phyloP scores from a whole-genome alignment of 2,113 vertebrate genomes.

The Emydocephalus ijimae region DNA sequence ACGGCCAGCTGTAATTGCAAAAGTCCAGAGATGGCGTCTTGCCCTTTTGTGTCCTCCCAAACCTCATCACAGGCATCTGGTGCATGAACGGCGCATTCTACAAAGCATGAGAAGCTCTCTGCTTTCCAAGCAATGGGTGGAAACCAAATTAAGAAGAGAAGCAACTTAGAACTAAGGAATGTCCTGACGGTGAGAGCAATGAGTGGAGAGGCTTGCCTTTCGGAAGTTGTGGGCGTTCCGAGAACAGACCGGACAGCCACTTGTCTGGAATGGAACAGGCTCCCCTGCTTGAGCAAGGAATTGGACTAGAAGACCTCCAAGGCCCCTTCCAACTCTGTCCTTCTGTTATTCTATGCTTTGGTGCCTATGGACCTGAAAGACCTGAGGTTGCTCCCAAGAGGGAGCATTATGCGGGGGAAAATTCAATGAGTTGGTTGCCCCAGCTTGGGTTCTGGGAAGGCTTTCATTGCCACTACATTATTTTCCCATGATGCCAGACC shows the following conservation, averaged over 20 bases:
- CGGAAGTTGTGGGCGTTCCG: too few species aligned
- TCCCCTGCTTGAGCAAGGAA: too few species aligned
- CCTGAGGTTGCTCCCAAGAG: not conserved
- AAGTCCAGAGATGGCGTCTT: not conserved
- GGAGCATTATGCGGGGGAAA: not conserved
- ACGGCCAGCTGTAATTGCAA: not conserved
- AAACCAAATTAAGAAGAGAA: too few species aligned
- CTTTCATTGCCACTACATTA: not conserved
- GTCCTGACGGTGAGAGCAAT: too few species aligned
- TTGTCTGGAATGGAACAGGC: too few species aligned
- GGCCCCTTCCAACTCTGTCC: too few species aligned
- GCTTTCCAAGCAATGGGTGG: too few species aligned
- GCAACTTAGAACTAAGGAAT: too few species aligned
- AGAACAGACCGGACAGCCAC: too few species aligned
- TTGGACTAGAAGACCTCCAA: too few species aligned
- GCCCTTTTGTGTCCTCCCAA: not conserved
- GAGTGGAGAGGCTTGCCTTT: too few species aligned
- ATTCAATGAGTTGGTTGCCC: not conserved
- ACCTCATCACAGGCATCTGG: not conserved
- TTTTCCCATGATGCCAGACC: constrained; percentile 56
- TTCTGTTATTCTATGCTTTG: not conserved
- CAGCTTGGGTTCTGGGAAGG: not conserved
- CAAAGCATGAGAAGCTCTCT: not conserved
- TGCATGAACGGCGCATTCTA: not conserved
- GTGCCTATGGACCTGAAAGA: not conserved